phyloP scores from a whole-genome alignment of 1,140 invertebrate genomes.

The Bombus breviceps region DNA sequence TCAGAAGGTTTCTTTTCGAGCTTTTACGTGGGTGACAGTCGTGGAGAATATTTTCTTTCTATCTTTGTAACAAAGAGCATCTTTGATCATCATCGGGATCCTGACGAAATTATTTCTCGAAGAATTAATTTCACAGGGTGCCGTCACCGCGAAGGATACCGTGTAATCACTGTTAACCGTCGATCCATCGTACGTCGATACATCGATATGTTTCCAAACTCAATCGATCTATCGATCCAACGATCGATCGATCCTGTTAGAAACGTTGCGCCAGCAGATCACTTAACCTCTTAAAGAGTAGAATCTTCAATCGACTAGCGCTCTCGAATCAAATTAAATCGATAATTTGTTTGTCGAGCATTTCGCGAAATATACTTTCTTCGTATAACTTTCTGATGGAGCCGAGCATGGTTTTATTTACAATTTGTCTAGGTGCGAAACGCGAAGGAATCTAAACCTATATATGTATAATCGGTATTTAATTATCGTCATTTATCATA shows the following conservation, averaged over 20 bases:
- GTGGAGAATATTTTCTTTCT: not conserved
- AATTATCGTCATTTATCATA: slow-evolving; percentile 54
- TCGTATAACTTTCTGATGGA: slow-evolving; percentile 5
- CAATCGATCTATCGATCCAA: not conserved
- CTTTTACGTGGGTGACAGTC: slow-evolving; percentile 5
- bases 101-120: not conserved
- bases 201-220: not conserved
- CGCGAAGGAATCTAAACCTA: slow-evolving; percentile 2
- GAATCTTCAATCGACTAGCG: slow-evolving; percentile 18
- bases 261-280: slow-evolving; percentile 34
- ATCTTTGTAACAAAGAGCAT: slow-evolving; percentile 5
- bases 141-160: slow-evolving; percentile 39
- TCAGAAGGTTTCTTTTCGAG: slow-evolving; percentile 19
- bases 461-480: slow-evolving; percentile 50
- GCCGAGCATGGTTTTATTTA: slow-evolving; percentile 21
- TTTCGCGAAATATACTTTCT: slow-evolving; percentile 41
- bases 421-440: slow-evolving; percentile 5
- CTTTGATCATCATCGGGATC: not conserved
- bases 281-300: slow-evolving; percentile 50
- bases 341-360: slow-evolving; percentile 25
- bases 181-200: not conserved
- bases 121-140: not conserved
- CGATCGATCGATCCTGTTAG: not conserved
- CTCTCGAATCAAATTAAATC: slow-evolving; percentile 1
- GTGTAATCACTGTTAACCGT: slow-evolving; percentile 36